phyloP scores from a whole-genome alignment of 2,113 vertebrate genomes.

The Craseonycteris thonglongyai region DNA sequence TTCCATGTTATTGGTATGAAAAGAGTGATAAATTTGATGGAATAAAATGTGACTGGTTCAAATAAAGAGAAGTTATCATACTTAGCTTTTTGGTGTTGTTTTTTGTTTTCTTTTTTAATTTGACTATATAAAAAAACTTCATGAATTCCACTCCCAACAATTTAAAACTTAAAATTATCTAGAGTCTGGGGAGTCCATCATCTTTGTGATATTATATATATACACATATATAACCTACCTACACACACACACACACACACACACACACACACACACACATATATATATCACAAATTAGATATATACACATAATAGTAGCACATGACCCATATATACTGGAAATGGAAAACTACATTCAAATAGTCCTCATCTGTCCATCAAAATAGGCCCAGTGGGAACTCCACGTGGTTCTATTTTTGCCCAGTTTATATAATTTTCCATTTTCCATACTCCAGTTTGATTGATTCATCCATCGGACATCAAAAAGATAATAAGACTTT shows the following conservation, averaged over 20 bases:
- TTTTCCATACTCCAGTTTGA: background rate
- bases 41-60: background rate
- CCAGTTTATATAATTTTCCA: background rate
- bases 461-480: slow-evolving; percentile 30
- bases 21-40: background rate
- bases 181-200: background rate
- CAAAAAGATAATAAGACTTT: slow-evolving; percentile 27
- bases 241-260: background rate
- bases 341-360: background rate
- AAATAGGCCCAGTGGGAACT: background rate
- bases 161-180: background rate
- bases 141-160: background rate
- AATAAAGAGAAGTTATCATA: background rate
- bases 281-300: too few species aligned
- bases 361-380: background rate
- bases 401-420: background rate
- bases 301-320: too few species aligned
- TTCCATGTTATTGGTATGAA: background rate
- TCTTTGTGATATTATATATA: background rate
- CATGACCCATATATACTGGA: background rate
- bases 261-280: background rate
- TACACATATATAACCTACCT: background rate
- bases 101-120: background rate
- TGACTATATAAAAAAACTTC: background rate
- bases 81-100: background rate